Evolutionary conservation across 92 coral and sea anemone species (phyloP).

Genomic region (Meandrina meandrites): DNA sequence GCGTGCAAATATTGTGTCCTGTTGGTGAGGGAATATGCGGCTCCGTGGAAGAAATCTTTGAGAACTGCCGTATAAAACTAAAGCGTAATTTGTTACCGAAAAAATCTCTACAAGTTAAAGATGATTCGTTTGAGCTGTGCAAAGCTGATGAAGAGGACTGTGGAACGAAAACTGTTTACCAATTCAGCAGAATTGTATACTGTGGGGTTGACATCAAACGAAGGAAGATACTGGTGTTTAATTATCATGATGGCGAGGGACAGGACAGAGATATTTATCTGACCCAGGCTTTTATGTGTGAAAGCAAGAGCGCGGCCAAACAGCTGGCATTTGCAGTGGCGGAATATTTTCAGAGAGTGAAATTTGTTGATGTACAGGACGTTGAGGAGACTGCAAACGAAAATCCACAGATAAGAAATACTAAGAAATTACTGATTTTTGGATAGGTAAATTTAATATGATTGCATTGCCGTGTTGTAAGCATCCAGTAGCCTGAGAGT

Average conservation of each 20-base stretch:
- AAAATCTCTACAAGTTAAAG: conserved; percentile 48
- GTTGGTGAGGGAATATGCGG: conserved; percentile 86
- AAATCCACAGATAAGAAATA: not conserved
- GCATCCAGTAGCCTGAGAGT: too few relatives aligned
- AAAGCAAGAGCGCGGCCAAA: conserved; percentile 49
- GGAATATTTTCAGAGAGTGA: conserved; percentile 35
- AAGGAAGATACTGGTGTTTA: conserved; percentile 72
- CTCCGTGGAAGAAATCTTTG: conserved; percentile 81
- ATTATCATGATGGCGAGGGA: conserved; percentile 52
- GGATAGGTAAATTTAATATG: too few relatives aligned
- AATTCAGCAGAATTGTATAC: conserved; percentile 65
- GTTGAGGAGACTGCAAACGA: not conserved
- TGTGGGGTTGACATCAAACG: conserved; percentile 85
- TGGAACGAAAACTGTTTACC: conserved; percentile 33
- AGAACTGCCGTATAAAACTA: conserved; percentile 41
- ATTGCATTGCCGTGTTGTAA: too few relatives aligned
- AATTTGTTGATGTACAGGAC: not conserved
- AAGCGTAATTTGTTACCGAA: conserved; percentile 49
- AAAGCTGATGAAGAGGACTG: conserved; percentile 33
- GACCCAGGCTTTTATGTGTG: conserved; percentile 72
- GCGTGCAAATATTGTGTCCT: conserved; percentile 74
- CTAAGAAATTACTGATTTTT: too few relatives aligned
- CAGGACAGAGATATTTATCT: conserved; percentile 47
- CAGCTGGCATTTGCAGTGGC: conserved; percentile 57
- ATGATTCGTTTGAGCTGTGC: conserved; percentile 36